Evolutionary conservation across 2,888 invertebrate species (phyloP).

Genomic region (Cheilosia vulpina): DNA sequence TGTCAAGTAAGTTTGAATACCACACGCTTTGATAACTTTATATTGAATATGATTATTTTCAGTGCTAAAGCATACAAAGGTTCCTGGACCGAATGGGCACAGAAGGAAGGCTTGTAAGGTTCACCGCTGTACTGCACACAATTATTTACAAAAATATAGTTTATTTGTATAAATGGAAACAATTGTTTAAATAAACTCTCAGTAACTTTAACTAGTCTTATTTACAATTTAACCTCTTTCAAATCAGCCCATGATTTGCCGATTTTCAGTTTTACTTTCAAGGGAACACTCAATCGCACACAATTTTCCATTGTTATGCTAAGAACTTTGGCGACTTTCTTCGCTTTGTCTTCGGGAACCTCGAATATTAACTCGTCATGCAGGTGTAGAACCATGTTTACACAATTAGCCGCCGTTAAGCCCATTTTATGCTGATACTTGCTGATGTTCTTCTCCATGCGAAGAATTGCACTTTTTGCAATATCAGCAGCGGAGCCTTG

Average conservation of each 20-base stretch:
- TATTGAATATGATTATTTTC: slow-evolving; percentile 41
- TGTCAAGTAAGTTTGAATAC: slow-evolving; percentile 78
- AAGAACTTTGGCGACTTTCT: slow-evolving; percentile 86
- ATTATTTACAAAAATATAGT: slow-evolving; percentile 2
- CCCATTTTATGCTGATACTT: slow-evolving; percentile 81
- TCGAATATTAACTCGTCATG: slow-evolving; percentile 99
- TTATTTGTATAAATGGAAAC: slow-evolving; percentile 32
- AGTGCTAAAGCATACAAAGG: slow-evolving; percentile 82
- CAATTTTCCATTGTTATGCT: slow-evolving; percentile 92
- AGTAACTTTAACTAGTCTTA: slow-evolving; percentile 13
- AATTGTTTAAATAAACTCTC: slow-evolving; percentile 38
- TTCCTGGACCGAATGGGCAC: slow-evolving; percentile 83
- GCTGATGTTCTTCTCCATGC: slow-evolving; percentile 87
- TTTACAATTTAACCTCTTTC: slow-evolving; percentile 78
- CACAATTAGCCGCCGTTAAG: slow-evolving; percentile 81
- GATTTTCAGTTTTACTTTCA: slow-evolving; percentile 93
- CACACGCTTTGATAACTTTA: slow-evolving; percentile 8
- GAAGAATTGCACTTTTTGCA: slow-evolving; percentile 94
- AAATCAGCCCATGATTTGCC: slow-evolving; percentile 92
- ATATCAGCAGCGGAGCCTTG: slow-evolving; percentile 99
- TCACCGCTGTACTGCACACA: neutral
- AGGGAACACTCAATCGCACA: slow-evolving; percentile 89
- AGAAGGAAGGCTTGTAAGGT: slow-evolving; percentile 78
- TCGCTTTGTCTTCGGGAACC: slow-evolving; percentile 86
- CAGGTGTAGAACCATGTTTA: slow-evolving; percentile 92